Conservation (phyloP, 2,888 invertebrate species). For the Eueremaeus valkanovi region DNA sequence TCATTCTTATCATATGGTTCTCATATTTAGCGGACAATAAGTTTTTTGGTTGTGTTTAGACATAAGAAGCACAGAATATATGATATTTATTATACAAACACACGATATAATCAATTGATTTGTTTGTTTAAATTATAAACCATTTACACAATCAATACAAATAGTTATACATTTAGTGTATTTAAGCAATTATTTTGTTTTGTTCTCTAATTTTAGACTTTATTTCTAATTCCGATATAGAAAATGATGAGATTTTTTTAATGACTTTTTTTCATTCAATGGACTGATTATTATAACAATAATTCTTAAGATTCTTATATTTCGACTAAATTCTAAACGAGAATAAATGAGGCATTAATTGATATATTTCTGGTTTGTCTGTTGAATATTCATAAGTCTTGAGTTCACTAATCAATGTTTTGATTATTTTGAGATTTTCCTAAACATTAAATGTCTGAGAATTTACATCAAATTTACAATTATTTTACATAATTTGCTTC, state of each 20-base stretch:
- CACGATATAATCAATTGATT: background rate
- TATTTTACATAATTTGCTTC: background rate
- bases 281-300: background rate
- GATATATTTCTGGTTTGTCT: no score
- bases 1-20: no score
- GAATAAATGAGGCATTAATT: no score
- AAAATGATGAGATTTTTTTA: background rate
- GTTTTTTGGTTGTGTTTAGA: background rate
- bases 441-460: background rate
- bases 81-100: background rate
- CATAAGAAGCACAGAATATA: background rate
- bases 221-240: background rate
- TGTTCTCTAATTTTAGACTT: background rate
- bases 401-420: background rate
- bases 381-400: background rate
- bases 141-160: background rate
- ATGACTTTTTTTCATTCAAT: slow-evolving; percentile 1
- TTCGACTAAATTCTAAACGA: no score
- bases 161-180: background rate
- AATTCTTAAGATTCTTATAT: no score
- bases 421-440: background rate
- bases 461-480: slow-evolving; percentile 4
- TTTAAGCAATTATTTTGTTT: background rate
- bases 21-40: no score
- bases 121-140: background rate